These are phyloP conservation scores for Cyrtorhinus lividipennis DNA, from an alignment of 1,140 invertebrate genomes.

Conservation along the genomic window DNA sequence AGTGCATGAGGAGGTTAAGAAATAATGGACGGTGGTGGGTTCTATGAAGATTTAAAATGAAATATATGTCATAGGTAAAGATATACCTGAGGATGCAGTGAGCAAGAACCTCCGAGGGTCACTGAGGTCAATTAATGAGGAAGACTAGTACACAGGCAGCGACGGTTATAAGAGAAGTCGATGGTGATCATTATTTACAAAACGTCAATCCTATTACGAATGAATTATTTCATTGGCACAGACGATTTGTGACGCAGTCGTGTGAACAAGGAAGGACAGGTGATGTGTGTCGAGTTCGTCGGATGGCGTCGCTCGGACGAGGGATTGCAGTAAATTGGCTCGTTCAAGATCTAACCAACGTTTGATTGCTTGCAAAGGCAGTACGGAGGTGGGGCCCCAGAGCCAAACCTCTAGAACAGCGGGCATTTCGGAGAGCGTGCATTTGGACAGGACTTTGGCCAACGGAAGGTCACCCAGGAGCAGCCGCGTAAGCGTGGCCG, in stretches of 20 bases:
- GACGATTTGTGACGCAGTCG: neutral
- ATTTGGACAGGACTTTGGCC: constrained; percentile 6
- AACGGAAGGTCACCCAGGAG: constrained; percentile 28
- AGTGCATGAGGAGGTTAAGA: too few relatives aligned
- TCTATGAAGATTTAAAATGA: too few relatives aligned
- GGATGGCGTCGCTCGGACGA: constrained; percentile 47
- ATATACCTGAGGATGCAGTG: too few relatives aligned
- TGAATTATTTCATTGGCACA: neutral
- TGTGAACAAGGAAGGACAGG: constrained; percentile 8
- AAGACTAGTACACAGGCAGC: too few relatives aligned
- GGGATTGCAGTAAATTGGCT: constrained; percentile 59
- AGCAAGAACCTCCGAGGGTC: too few relatives aligned
- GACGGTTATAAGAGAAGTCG: too few relatives aligned
- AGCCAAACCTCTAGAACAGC: constrained; percentile 65
- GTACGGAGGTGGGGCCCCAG: constrained; percentile 61
- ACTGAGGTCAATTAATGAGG: too few relatives aligned
- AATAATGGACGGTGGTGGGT: too few relatives aligned
- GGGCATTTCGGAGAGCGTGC: constrained; percentile 35
- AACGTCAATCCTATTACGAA: too few relatives aligned
- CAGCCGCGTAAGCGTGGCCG: neutral
- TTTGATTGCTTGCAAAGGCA: constrained; percentile 18
- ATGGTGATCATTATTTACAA: too few relatives aligned
- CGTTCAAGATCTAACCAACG: constrained; percentile 73
- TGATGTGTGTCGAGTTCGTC: neutral
- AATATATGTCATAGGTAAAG: too few relatives aligned